Percentiles rank a stretch among this genome's conserved stretches.
Conservation (phyloP, 2,113 vertebrate species). For the Caretta caretta region DNA sequence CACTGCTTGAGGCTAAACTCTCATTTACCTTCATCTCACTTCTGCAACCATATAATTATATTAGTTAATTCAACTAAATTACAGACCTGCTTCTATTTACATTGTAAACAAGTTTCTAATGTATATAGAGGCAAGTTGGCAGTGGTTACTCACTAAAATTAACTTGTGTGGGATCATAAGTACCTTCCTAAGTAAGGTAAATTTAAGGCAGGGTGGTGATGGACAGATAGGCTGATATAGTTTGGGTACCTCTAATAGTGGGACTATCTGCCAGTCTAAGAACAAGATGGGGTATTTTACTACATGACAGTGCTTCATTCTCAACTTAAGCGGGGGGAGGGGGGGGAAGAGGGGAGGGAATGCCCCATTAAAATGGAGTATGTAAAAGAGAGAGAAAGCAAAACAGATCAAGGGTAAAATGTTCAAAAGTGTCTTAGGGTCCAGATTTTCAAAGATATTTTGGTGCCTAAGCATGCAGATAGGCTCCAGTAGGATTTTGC, state of each 20-base stretch:
- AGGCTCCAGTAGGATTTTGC: neutral
- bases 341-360: neutral
- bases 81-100: slow-evolving; percentile 44
- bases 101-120: slow-evolving; percentile 51
- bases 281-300: neutral
- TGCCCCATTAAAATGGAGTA: neutral
- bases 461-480: neutral
- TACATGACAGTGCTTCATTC: neutral
- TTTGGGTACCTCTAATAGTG: neutral
- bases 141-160: slow-evolving; percentile 59
- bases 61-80: slow-evolving; percentile 62
- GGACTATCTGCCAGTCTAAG: neutral
- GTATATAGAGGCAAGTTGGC: slow-evolving; percentile 31
- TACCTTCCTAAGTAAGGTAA: neutral
- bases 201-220: neutral
- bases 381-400: slow-evolving; percentile 20
- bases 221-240: neutral
- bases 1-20: slow-evolving; percentile 14
- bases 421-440: neutral
- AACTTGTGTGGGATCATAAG: neutral
- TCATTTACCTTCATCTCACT: slow-evolving; percentile 54
- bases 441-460: neutral
- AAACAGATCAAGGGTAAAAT: neutral
- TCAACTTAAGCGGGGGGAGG: neutral
- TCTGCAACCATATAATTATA: slow-evolving; percentile 33